These are phyloP conservation scores for Phoxinus phoxinus DNA, from an alignment of 2,113 vertebrate species.

Conservation along the genomic window DNA sequence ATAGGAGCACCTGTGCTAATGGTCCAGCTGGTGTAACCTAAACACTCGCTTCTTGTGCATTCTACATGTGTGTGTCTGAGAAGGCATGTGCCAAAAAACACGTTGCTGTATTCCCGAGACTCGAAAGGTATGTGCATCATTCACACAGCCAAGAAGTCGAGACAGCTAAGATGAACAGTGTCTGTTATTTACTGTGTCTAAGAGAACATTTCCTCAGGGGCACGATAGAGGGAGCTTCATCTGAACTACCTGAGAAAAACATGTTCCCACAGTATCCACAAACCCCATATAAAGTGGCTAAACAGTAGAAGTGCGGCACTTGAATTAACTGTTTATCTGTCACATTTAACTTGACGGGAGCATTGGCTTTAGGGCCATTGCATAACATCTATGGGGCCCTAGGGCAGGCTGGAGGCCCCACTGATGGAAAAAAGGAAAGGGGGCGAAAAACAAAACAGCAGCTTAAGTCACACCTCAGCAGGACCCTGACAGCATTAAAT, in stretches of 20 bases:
- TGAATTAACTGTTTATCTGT: constrained; percentile 47
- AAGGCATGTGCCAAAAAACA: not conserved
- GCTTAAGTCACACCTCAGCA: constrained; percentile 53
- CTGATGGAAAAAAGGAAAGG: constrained; percentile 40
- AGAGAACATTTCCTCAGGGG: constrained; percentile 33
- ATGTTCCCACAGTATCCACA: constrained; percentile 3
- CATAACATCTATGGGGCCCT: constrained; percentile 28
- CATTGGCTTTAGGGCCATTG: constrained; percentile 29
- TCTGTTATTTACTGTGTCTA: constrained; percentile 31
- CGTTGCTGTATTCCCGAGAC: constrained; percentile 4
- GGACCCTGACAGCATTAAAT: constrained; percentile 54
- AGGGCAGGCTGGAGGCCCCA: constrained; percentile 9
- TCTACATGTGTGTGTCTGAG: not conserved
- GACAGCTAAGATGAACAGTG: constrained; percentile 38
- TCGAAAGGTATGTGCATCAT: constrained; percentile 29
- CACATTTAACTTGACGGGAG: constrained; percentile 46
- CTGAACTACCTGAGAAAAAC: constrained; percentile 44
- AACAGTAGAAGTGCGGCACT: constrained; percentile 12
- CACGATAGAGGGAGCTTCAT: constrained; percentile 17
- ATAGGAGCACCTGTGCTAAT: constrained; percentile 18
- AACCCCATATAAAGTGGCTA: constrained; percentile 25
- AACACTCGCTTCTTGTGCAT: not conserved
- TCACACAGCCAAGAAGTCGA: constrained; percentile 32
- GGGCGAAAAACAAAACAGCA: constrained; percentile 11
- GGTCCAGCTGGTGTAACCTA: constrained; percentile 22